Evolutionary conservation across 2,888 invertebrate species (phyloP), one percentile per base, ranked within the genome.

Genomic region (Anoplius nigerrimus): DNA sequence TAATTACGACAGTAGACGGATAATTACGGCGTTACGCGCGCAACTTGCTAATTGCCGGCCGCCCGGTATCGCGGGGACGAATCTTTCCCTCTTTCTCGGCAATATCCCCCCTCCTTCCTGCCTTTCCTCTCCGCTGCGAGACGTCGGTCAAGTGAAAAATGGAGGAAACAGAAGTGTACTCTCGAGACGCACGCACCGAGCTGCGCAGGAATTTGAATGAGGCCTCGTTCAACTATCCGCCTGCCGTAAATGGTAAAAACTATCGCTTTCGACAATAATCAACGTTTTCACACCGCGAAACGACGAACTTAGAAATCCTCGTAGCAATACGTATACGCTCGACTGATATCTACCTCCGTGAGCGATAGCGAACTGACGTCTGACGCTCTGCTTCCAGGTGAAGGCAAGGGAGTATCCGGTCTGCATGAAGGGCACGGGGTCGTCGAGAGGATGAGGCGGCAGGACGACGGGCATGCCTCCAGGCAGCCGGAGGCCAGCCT

Each of bases 351-450:
- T n/a, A n/a, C n/a, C n/a, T n/a, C n/a, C n/a, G n/a, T n/a, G n/a
- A n/a, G n/a, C n/a, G n/a, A n/a, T n/a, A n/a, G n/a, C n/a, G n/a
- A n/a, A n/a, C n/a, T n/a, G n/a, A n/a, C n/a, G n/a, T 24, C 24
- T 24, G 24, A 24, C 24, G 24, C 24, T 6, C 34, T 34, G 34
- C 2, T 67, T 66, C 6, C 64, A 78, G 78, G 79, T 76, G 78
- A 76, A 72, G 75, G 71, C 60, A 79, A 71, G 66, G 66, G 69
- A 45, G 62, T 59, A 70, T 70, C 64, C 62, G 71, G 68, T 53
- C 78, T 76, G 74, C 78, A 78, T 78, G 78, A 74, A 75, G 76
- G 78, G 71, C 69, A 66, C 75, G 66, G 74, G 78, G 65, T 55
- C 66, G 62, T 65, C 66, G 73, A 64, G 71, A 79, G 74, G 72